Base-by-base conservation (phyloP, 1,140 invertebrate species). In the Maniola jurtina region DNA sequence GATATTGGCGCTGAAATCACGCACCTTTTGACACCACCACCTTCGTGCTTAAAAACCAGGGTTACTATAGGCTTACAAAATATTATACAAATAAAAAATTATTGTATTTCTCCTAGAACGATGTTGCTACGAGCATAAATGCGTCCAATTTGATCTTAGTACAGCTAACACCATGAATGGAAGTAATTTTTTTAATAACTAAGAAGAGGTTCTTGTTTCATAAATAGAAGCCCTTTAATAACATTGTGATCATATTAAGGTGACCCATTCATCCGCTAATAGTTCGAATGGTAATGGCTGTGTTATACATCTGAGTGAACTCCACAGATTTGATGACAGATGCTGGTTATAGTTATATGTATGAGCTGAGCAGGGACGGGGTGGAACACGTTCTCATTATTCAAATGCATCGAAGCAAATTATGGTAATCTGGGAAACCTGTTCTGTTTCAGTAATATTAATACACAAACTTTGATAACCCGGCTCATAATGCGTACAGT, bases 401-500 rank as follows among this genome's bases (percentile, higher is more conserved):
- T 86, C 86, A 88, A 90, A 90, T 88, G 86, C 88, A 90, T 82
- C 81, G 88, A 86, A 90, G 86, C 88, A 90, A 88, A 90, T 90
- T 90, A 90, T 90, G 88, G 83, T 90, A 90, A 90, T 90, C 88
- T 83, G 83, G 75, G 83, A 81, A 86, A 89, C 84, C 84, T 90
- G 88, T 77, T 88, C 85, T 89, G 86, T 88, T 87, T 89, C 85
- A 84, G 72, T 79, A 86, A 90, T 88, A 90, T 84, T 88, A 88
- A 86, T 88, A 88, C 73, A 86, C 84, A 87, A 86, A 83, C 79
- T 81, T 82, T 70, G 70, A 67, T 67, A 54, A 71, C 35, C 60
- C 66, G 4, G 35, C n/a, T 57, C 33, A 55, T 55, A 16, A 50
- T 50, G 48, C 14, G 14, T 50, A 50, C 14, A 16, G 16, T 50